Base-by-base conservation (phyloP, 2,888 invertebrate species). In the Willowsia nigromaculata region DNA sequence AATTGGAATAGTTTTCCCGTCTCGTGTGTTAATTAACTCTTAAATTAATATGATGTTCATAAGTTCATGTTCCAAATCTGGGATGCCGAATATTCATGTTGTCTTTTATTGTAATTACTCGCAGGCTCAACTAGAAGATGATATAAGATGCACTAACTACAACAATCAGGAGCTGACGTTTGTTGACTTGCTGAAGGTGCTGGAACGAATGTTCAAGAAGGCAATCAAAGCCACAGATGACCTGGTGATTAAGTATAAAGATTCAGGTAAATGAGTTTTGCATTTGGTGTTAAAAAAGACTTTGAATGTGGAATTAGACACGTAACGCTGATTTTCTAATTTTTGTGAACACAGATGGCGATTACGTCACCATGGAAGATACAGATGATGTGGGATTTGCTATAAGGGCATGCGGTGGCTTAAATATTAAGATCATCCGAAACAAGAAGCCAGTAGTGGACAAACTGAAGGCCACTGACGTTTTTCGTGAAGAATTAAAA, bases 81-180 rank as follows among this genome's bases (percentile, higher is more conserved):
- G n/a, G n/a, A n/a, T n/a, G n/a, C n/a, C n/a, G n/a, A n/a, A n/a
- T n/a, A 62, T 74, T 76, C 50, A 9, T n/a, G 56, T 53, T 37
- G 53, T 47, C 53, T 50, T 50, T 33, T 6, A 50, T 18, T 22
- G 18, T 18, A 18, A 18, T 53, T 53, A 4, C 65, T 92, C 91
- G 37, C 85, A 94, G 94, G 95, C 95, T 68, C 95, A 95, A 93
- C 94, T 96, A 86, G 96, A 95, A 25, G 95, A 96, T 93, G 96
- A 96, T 94, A 96, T 96, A 89, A 94, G 96, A 25, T 94, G 96
- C 91, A 96, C 96, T 91, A 95, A 96, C 9, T 96, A 96, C 87
- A 96, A 96, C 93, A 96, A 96, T 94, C 96, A 96, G 93, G 96
- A 96, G 88, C 95, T 96, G 92, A 96, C 96, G 0, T 96, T 96